phyloP scores from a whole-genome alignment of 1,140 invertebrate species.

The Papilio xuthus region DNA sequence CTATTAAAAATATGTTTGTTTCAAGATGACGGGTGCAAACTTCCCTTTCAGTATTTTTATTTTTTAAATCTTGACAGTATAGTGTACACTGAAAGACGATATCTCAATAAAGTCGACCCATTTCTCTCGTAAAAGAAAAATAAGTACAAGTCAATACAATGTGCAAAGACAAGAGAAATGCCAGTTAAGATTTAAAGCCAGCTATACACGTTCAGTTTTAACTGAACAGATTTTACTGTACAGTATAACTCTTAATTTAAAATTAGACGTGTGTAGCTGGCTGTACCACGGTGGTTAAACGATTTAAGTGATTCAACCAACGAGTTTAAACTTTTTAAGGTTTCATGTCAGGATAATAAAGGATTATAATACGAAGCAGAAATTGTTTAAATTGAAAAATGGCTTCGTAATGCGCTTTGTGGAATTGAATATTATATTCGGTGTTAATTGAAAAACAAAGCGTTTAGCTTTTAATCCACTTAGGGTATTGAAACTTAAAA shows the following conservation, averaged over 20 bases:
- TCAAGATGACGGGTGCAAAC: not conserved
- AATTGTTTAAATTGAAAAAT: constrained; percentile 7
- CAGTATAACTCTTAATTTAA: too few species aligned
- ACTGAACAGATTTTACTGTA: too few species aligned
- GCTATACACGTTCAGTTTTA: too few species aligned
- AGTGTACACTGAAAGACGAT: not conserved
- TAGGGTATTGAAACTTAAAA: not conserved
- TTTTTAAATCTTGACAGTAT: not conserved
- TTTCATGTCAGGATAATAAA: constrained; percentile 8
- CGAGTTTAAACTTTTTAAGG: constrained; percentile 1
- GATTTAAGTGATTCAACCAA: constrained; percentile 1
- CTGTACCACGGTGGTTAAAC: not conserved
- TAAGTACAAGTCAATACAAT: not conserved
- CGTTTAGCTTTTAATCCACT: not conserved
- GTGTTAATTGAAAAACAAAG: constrained; percentile 5
- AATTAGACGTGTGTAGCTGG: not conserved
- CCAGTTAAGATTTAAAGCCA: not conserved
- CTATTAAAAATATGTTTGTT: not conserved
- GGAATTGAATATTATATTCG: constrained; percentile 6
- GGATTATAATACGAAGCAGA: not conserved
- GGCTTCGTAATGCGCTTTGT: constrained; percentile 14
- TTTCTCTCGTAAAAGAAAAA: constrained; percentile 2
- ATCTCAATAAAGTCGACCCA: constrained; percentile 3
- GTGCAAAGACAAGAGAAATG: not conserved
- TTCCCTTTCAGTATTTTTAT: not conserved